These are phyloP conservation scores for Rhincodon typus DNA, from an alignment of 2,797 vertebrate species.

Conservation along the genomic window DNA sequence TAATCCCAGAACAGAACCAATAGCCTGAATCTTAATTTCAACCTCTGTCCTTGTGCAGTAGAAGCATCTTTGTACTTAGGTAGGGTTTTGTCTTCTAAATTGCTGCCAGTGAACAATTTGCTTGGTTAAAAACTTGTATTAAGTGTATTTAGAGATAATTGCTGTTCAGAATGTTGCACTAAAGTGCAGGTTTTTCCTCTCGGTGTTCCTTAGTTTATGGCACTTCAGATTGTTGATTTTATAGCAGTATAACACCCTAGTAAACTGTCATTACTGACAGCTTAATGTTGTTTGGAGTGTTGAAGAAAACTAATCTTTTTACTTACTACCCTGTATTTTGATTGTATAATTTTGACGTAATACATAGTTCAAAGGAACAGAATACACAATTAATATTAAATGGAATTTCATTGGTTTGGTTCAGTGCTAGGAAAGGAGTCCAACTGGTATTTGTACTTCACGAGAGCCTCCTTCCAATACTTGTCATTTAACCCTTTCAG, in stretches of 20 bases:
- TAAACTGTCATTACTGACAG: not conserved
- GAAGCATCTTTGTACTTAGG: not conserved
- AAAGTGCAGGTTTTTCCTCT: not conserved
- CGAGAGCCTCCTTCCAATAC: not conserved
- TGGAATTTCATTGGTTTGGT: no score
- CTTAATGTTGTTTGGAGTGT: not conserved
- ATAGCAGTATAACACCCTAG: not conserved
- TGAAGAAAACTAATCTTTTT: not conserved
- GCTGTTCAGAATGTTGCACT: not conserved
- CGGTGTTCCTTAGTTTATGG: not conserved
- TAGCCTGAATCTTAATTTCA: not conserved
- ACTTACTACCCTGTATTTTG: not conserved
- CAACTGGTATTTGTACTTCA: not conserved
- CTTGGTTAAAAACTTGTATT: not conserved
- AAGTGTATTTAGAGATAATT: not conserved
- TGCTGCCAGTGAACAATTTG: not conserved
- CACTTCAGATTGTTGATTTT: not conserved
- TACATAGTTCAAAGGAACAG: not conserved
- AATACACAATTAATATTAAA: not conserved
- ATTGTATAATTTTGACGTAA: not conserved
- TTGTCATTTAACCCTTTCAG: not conserved
- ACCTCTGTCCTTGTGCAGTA: not conserved
- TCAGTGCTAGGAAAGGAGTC: not conserved
- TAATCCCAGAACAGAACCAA: not conserved
- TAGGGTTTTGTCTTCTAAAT: not conserved